Evolutionary conservation across 2,888 invertebrate species (phyloP).

Genomic region (Pristionchus fissidentatus): DNA sequence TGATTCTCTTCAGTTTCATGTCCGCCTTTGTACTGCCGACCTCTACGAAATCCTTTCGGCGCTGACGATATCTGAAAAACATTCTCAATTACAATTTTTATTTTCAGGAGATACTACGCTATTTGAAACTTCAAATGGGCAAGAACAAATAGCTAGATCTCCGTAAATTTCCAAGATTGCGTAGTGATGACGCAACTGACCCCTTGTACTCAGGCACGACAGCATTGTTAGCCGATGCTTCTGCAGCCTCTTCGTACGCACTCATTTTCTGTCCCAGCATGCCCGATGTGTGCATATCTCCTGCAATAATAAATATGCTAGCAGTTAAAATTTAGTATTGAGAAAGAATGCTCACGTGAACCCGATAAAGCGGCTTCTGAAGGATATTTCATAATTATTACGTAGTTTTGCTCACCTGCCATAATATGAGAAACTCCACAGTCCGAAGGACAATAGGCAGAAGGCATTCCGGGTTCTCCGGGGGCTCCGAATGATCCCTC

Average conservation of each 20-base stretch:
- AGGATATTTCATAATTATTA: too few relatives aligned
- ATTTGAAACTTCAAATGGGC: too few relatives aligned
- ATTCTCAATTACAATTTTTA: too few relatives aligned
- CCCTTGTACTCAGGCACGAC: constrained; percentile 46
- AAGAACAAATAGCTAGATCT: too few relatives aligned
- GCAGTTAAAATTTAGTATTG: neutral
- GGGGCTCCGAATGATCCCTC: constrained; percentile 71
- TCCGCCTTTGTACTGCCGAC: too few relatives aligned
- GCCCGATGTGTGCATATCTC: constrained; percentile 44
- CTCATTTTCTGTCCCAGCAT: constrained; percentile 49
- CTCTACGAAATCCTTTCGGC: constrained; percentile 35
- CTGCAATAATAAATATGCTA: constrained; percentile 48
- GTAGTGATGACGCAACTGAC: neutral
- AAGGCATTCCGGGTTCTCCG: constrained; percentile 72
- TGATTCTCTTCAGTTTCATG: too few relatives aligned
- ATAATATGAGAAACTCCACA: constrained; percentile 72
- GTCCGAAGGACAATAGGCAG: constrained; percentile 71
- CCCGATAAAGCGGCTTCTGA: neutral
- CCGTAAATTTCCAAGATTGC: too few relatives aligned
- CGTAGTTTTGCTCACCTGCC: constrained; percentile 49
- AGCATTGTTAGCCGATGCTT: neutral
- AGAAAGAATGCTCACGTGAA: neutral
- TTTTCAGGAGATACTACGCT: too few relatives aligned
- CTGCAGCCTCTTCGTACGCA: constrained; percentile 45
- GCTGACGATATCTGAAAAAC: constrained; percentile 24